phyloP scores from a whole-genome alignment of 1,140 invertebrate genomes.

The Drosophila orena region DNA sequence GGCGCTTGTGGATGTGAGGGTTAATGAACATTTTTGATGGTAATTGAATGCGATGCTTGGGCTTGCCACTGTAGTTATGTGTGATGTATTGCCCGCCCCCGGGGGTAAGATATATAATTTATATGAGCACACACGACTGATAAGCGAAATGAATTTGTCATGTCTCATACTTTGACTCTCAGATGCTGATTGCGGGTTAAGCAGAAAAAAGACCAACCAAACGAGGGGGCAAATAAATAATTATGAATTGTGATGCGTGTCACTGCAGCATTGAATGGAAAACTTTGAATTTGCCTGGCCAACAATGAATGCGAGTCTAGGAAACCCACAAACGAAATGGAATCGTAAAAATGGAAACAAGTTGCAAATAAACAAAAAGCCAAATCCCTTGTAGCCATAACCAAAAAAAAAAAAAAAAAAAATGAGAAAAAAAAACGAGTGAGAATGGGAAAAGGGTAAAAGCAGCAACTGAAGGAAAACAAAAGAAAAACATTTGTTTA shows the following conservation, averaged over 20 bases:
- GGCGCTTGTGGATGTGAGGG: conserved; percentile 7
- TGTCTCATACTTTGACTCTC: conserved; percentile 22
- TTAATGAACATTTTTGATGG: conserved; percentile 60
- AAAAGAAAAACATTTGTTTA: conserved; percentile 59
- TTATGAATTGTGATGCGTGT: conserved; percentile 27
- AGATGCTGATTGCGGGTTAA: conserved; percentile 38
- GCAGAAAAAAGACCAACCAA: not conserved
- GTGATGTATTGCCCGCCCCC: conserved; percentile 27
- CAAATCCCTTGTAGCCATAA: conserved; percentile 32
- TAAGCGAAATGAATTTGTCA: conserved; percentile 48
- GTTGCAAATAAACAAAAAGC: conserved; percentile 37
- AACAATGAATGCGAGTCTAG: conserved; percentile 4
- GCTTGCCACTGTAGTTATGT: conserved; percentile 40
- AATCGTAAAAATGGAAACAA: conserved; percentile 46
- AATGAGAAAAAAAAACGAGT: not conserved
- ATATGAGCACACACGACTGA: conserved; percentile 40
- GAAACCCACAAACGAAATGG: conserved; percentile 26
- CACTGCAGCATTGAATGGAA: conserved; percentile 18
- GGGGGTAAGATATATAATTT: conserved; percentile 38
- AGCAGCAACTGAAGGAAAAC: conserved; percentile 28
- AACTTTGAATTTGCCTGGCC: conserved; percentile 23
- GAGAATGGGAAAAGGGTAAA: conserved; percentile 16
- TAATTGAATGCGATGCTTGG: conserved; percentile 47
- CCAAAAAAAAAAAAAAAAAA: not conserved
- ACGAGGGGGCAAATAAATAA: conserved; percentile 32